Conservation (phyloP, 2,113 vertebrate species). For the Delphinapterus leucas region DNA sequence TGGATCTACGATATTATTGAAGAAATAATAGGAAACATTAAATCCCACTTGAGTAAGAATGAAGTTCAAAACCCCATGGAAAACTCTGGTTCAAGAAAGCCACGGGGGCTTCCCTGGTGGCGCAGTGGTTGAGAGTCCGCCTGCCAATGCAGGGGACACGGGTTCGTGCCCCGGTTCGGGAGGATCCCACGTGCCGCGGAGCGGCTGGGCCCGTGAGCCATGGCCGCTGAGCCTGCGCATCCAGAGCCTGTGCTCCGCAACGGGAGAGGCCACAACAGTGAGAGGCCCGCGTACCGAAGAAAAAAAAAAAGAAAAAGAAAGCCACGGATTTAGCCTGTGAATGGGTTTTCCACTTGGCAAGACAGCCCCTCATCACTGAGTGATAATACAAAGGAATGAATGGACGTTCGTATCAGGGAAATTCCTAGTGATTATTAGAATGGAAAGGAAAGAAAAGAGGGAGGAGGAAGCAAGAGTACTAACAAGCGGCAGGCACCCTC, state of each 20-base stretch:
- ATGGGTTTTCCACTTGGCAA: conserved; percentile 44
- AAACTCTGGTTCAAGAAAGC: background rate
- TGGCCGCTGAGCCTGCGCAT: too few species aligned
- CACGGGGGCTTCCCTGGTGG: background rate
- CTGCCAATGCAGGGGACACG: too few species aligned
- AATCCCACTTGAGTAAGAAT: background rate
- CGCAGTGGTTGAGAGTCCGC: too few species aligned
- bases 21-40: background rate
- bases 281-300: too few species aligned
- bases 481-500: background rate
- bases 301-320: background rate
- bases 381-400: background rate
- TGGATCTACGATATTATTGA: background rate
- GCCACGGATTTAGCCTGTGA: background rate
- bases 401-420: background rate
- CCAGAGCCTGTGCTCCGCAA: too few species aligned
- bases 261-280: too few species aligned
- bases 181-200: too few species aligned
- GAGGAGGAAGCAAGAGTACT: background rate
- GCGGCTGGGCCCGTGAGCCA: too few species aligned
- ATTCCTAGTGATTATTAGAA: conserved; percentile 46
- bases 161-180: too few species aligned
- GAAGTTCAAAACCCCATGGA: background rate
- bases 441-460: conserved; percentile 29
- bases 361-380: background rate